A percentile compares a stretch with the other conserved stretches of the same genome.
Evolutionary conservation across 2,797 vertebrate species (phyloP).

Genomic region (Pseudochirops corinnae): DNA sequence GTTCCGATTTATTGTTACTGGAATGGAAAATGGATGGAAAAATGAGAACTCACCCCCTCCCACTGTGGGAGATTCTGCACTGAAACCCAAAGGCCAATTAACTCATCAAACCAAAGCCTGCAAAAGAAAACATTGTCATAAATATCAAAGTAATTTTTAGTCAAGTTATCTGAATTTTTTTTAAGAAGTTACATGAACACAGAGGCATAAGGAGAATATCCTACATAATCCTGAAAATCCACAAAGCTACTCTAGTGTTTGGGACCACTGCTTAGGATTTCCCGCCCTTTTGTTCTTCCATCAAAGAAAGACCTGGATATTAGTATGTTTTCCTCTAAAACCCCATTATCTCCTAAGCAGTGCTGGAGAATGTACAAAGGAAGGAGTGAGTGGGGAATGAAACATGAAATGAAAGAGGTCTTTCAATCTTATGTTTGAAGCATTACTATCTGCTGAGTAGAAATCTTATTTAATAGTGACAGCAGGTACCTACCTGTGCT

Average conservation of each 20-base stretch:
- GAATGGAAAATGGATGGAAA: constrained; percentile 41
- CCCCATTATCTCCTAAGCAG: background rate
- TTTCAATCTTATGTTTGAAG: background rate
- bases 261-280: background rate
- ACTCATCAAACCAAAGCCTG: constrained; percentile 98
- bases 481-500: background rate
- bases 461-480: background rate
- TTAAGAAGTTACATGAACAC: background rate
- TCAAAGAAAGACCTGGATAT: background rate
- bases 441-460: background rate
- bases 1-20: background rate
- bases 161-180: constrained; percentile 54
- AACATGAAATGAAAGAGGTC: background rate
- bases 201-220: background rate
- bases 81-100: constrained; percentile 95
- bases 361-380: background rate
- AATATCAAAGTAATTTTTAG: constrained; percentile 68
- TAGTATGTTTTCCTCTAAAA: background rate
- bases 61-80: constrained; percentile 98
- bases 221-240: background rate
- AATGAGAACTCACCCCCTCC: constrained; percentile 92
- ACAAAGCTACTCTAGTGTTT: background rate
- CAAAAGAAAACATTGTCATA: constrained; percentile 72
- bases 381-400: background rate
- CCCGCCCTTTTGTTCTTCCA: background rate